These are phyloP conservation scores for Drosophila robusta DNA, from an alignment of 2,888 invertebrate genomes.

Conservation along the genomic window DNA sequence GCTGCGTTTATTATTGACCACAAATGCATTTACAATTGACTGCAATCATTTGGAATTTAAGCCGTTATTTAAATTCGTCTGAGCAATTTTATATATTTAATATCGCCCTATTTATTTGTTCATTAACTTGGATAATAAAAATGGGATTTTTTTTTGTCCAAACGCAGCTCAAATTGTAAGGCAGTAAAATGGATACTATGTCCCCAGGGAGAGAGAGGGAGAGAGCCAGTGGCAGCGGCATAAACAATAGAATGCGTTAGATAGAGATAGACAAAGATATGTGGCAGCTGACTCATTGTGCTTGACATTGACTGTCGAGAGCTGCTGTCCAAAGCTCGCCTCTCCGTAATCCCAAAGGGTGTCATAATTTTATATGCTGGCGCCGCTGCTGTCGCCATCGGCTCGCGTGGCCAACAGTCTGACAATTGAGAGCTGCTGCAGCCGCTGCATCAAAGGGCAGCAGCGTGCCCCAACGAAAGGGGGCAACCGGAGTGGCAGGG, in stretches of 20 bases:
- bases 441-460: constrained; percentile 31
- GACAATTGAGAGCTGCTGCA: constrained; percentile 19
- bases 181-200: constrained; percentile 11
- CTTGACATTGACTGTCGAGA: constrained; percentile 16
- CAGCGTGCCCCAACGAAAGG: neutral
- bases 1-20: neutral
- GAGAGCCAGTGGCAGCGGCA: neutral
- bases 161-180: constrained; percentile 18
- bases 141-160: constrained; percentile 19
- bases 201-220: constrained; percentile 1
- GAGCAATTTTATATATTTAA: constrained; percentile 1
- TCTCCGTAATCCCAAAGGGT: constrained; percentile 61
- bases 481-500: neutral
- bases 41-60: neutral
- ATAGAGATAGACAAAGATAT: constrained; percentile 15
- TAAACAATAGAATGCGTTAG: constrained; percentile 5
- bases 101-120: constrained; percentile 11
- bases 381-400: constrained; percentile 39
- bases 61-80: neutral
- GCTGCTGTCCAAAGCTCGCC: constrained; percentile 32
- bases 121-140: constrained; percentile 31
- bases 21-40: constrained; percentile 6
- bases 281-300: constrained; percentile 12
- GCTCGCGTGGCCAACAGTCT: constrained; percentile 27
- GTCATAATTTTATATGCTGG: constrained; percentile 76